Base-by-base conservation (phyloP, 1,140 invertebrate genomes). In the Phortica variegata region DNA sequence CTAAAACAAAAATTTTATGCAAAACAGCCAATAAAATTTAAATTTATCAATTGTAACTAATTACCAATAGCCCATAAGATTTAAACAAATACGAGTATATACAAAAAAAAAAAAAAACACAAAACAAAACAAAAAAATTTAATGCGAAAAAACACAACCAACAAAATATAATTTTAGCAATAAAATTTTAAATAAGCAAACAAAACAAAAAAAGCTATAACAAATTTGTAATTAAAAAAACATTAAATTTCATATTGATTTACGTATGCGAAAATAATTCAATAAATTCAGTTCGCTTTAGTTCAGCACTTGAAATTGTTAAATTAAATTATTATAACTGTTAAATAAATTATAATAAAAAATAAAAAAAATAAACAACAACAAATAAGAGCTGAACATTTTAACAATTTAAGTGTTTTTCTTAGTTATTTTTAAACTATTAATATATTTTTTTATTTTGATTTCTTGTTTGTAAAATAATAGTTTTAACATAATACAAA, bases 41-140 rank as follows among this genome's bases (percentile, higher is more conserved):
- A 55, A 43, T 52, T 47, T 26, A 52, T 38, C 47, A 46, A 48
- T 47, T 40, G 60, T 47, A 56, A 29, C 26, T 66, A 48, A 68
- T 68, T 66, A 66, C 60, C 62, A 66, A 66, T 66, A 66, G 62
- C 62, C 62, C 62, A 66, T 66, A 66, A 66, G 62, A 60, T 57
- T 60, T n/a, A n/a, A n/a, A n/a, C n/a, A n/a, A n/a, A n/a, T n/a
- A n/a, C n/a, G n/a, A n/a, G n/a, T n/a, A n/a, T n/a, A n/a, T n/a
- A n/a, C n/a, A n/a, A n/a, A n/a, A n/a, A n/a, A 50, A 42, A 56
- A 52, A 66, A 23, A 7, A 44, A 31, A 48, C 36, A 39, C 29
- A 41, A 39, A 39, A 33, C 32, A 21, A 21, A 20, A 20, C 23
- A 50, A 38, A 45, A 31, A 49, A 57, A 54, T 60, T 61, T 55